Conservation (phyloP, 2,888 invertebrate genomes). For the Euzophera pinguis region DNA sequence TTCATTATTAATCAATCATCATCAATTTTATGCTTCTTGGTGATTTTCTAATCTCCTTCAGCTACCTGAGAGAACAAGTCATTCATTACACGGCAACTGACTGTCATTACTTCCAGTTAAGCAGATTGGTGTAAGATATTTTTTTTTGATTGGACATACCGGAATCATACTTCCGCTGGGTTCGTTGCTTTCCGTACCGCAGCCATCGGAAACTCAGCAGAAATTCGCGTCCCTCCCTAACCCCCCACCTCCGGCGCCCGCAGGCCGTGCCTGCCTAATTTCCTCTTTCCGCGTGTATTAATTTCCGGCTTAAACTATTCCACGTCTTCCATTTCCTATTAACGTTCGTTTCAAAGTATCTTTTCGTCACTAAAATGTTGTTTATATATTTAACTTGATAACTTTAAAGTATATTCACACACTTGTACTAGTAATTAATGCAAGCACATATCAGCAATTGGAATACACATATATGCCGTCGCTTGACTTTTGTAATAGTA, state of each 20-base stretch:
- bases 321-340: constrained; percentile 62
- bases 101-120: no score
- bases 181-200: constrained; percentile 51
- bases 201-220: constrained; percentile 58
- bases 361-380: constrained; percentile 26
- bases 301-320: constrained; percentile 70
- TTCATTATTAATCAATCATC: no score
- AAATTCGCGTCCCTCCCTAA: constrained; percentile 44
- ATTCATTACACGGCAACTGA: no score
- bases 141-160: constrained; percentile 12
- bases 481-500: no score
- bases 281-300: constrained; percentile 74
- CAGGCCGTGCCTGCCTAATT: constrained; percentile 67
- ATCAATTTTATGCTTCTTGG: no score
- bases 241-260: constrained; percentile 60
- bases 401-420: constrained; percentile 3
- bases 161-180: constrained; percentile 20
- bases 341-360: constrained; percentile 31
- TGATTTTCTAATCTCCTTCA: no score
- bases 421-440: background rate
- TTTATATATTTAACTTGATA: no score
- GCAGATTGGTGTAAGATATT: background rate
- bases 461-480: no score
- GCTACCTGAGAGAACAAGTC: no score
- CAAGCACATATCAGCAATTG: no score